Evolutionary conservation across 35 echinoderm and acorn worm genomes (phyloP), one percentile per base, ranked within the genome.

Genomic region (Diadema setosum): DNA sequence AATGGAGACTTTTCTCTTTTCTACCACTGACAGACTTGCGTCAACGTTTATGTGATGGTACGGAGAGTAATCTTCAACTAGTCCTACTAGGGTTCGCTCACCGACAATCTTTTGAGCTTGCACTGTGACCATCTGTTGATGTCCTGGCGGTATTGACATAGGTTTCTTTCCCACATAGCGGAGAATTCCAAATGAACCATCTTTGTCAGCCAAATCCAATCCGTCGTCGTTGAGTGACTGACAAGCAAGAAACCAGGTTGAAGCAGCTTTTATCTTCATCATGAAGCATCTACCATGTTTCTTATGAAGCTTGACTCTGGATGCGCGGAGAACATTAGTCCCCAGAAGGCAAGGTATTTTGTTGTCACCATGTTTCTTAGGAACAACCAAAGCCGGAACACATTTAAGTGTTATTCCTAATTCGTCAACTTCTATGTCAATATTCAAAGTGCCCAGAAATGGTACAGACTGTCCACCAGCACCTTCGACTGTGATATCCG

Each of bases 381-480:
- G 52, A 0, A 84, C 82, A n/a, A 84, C 82, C 7, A 84, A 61
- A 24, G 84, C 42, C 0, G 84, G 61, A 41, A 89, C 18, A 61
- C 42, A 34, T 41, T 84, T 31, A 39, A 84, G 31, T 11, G 60
- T 18, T n/a, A 70, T 67, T 31, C 36, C 60, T 18, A 84, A 58
- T 0, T 39, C 20, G 5, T 44, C 81, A 9, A 85, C 29, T 25
- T 63, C 30, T 37, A 90, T 32, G 27, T 90, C 57, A 0, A 56
- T 14, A 17, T 42, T 0, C 35, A 90, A 59, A 52, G 32, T 64
- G 5, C 75, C 75, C 12, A 37, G 29, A 49, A 63, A 45, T 17
- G 87, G 87, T 20, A 90, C 48, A 20, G 36, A 8, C 7, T 20
- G 46, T 11, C 70, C 87, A 43, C 61, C 40, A 5, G 87, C 87